Conservation (phyloP, 2,797 vertebrate species). For the Rhadinocentrus ornatus region DNA sequence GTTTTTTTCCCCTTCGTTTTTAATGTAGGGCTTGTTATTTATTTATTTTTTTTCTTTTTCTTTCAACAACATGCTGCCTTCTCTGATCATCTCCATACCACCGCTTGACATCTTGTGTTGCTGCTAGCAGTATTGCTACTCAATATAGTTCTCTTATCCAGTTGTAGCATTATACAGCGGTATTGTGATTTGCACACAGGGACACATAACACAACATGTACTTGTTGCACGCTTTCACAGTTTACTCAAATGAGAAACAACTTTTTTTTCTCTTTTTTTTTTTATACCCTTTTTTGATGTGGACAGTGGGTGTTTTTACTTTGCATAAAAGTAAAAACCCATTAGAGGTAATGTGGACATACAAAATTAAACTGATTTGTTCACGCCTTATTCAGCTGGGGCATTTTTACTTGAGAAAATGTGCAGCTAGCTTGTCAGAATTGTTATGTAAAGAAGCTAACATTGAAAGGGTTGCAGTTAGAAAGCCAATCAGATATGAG, state of each 20-base stretch:
- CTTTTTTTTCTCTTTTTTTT: too few relatives aligned
- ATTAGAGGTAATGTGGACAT: too few relatives aligned
- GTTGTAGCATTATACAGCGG: not conserved
- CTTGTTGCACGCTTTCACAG: not conserved
- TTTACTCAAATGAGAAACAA: not conserved
- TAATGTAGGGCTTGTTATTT: not conserved
- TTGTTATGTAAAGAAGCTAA: not conserved
- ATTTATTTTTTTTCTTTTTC: too few relatives aligned
- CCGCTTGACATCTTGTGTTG: not conserved
- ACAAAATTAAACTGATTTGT: too few relatives aligned
- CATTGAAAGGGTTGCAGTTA: not conserved
- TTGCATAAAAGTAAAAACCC: too few relatives aligned
- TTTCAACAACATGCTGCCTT: not conserved
- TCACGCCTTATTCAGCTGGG: too few relatives aligned
- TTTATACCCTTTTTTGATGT: not conserved
- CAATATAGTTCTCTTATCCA: not conserved
- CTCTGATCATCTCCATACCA: not conserved
- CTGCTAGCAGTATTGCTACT: conserved; percentile 12
- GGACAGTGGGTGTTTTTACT: not conserved
- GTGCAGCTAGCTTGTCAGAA: not conserved
- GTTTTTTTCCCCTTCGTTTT: not conserved
- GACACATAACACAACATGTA: not conserved
- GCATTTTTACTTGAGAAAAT: too few relatives aligned
- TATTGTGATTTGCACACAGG: not conserved
- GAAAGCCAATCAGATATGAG: conserved; percentile 19